Evolutionary conservation across 2,113 vertebrate species (phyloP), one percentile per base, ranked within the genome.

Genomic region (Typhlomys cinereus): DNA sequence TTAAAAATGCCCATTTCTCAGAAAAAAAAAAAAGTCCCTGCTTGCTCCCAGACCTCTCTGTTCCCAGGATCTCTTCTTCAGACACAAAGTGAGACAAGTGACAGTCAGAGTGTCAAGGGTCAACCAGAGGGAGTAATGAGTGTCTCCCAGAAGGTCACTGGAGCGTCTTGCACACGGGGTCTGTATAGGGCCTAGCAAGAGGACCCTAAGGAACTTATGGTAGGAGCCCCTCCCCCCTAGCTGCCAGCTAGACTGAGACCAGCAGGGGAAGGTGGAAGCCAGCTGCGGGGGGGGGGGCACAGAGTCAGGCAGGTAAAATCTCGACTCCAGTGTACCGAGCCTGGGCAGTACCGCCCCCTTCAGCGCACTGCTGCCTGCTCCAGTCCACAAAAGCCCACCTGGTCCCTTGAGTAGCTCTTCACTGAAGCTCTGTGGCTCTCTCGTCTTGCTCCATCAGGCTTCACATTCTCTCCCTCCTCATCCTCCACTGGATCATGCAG

Each of bases 31-130:
- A 79, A 79, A 57, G 57, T 79, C 48, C n/a, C 41, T 61, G 50
- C 50, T 9, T 23, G 1, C 4, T 62, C 59, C 41, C 57, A 21
- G 27, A 25, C 46, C 54, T 78, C 46, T 44, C 20, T 46, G 18
- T 34, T 23, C 25, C 0, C 18, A 46, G 70, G 44, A 25, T 71
- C 48, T 36, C 62, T 44, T 66, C n/a, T 73, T 70, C n/a, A 44
- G 25, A 67, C 10, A 34, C 27, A 48, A 29, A n/a, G 13, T 6
- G 12, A 69, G 39, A 79, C 73, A 36, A 23, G 9, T 48, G 36
- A 20, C 31, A 20, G 52, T 0, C 48, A 21, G 21, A 61, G 34
- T 5, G 1, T 4, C 3, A 1, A 0, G 15, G 25, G 12, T 1
- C 64, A 48, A n/a, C 7, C 34, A 14, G 20, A 21, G 46, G 67